phyloP scores from a whole-genome alignment of 2,113 vertebrate genomes.

The Engraulis encrasicolus region DNA sequence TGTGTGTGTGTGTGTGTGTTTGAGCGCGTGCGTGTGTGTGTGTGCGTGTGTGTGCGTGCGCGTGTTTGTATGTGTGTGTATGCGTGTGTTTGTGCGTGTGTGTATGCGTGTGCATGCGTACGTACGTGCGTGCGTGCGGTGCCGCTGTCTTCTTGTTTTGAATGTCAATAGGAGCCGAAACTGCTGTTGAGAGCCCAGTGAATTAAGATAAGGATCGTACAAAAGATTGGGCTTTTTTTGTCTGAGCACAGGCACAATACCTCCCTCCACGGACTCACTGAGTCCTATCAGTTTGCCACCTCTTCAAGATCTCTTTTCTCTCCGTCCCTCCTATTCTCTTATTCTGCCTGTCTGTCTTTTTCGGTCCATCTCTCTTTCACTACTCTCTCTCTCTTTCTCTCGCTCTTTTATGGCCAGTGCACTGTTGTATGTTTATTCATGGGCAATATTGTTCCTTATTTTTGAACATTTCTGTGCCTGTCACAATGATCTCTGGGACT shows the following conservation, averaged over 20 bases:
- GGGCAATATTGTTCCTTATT: background rate
- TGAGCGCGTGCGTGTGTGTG: constrained; percentile 50
- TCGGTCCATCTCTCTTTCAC: too few species aligned
- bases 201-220: constrained; percentile 78
- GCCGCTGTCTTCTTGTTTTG: constrained; percentile 67
- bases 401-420: background rate
- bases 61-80: too few species aligned
- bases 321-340: too few species aligned
- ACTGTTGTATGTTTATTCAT: constrained; percentile 3
- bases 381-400: background rate
- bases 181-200: constrained; percentile 69
- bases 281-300: background rate
- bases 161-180: constrained; percentile 76
- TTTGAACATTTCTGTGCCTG: background rate
- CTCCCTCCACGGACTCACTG: constrained; percentile 46
- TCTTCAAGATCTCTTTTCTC: background rate
- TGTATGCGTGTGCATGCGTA: constrained; percentile 33
- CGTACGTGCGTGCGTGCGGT: constrained; percentile 31
- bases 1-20: too few species aligned
- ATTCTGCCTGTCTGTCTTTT: too few species aligned
- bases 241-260: constrained; percentile 56
- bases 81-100: too few species aligned
- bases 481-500: background rate
- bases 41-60: background rate
- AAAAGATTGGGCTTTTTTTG: constrained; percentile 64